These are phyloP conservation scores for Halocynthia roretzi DNA, from an alignment of 23 tunicate genomes.

Conservation along the genomic window DNA sequence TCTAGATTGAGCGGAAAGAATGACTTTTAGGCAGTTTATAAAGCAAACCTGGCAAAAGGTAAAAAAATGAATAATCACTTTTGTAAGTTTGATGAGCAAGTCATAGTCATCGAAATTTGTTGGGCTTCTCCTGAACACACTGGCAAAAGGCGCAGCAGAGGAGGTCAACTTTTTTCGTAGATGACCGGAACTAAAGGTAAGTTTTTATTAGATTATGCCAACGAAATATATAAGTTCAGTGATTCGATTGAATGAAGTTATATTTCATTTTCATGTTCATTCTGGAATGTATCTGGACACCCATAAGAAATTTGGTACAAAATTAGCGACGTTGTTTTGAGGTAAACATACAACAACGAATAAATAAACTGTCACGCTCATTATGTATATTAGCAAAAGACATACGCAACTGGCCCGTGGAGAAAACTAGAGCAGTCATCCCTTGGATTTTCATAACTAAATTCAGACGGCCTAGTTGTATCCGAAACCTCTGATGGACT, in stretches of 20 bases:
- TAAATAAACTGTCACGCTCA: not conserved
- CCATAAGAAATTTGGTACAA: not conserved
- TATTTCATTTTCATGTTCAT: not conserved
- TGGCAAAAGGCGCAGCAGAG: not conserved
- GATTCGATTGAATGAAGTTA: not conserved
- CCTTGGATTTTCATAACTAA: too few relatives aligned
- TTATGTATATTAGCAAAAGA: not conserved
- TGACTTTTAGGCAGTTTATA: not conserved
- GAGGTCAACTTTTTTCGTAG: not conserved
- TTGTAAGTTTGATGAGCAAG: not conserved
- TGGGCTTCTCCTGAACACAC: not conserved
- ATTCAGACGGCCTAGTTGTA: too few relatives aligned
- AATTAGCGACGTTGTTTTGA: not conserved
- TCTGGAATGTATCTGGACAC: too few relatives aligned
- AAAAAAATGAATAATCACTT: not conserved
- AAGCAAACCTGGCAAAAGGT: not conserved
- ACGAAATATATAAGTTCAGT: too few relatives aligned
- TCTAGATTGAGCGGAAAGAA: not conserved
- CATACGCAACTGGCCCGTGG: constrained; percentile 9
- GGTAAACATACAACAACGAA: not conserved
- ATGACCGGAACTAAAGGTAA: too few relatives aligned
- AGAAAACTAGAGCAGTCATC: not conserved
- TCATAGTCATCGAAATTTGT: constrained; percentile 1
- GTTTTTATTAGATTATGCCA: too few relatives aligned
- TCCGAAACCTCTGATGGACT: too few relatives aligned